phyloP scores from a whole-genome alignment of 2,888 invertebrate species.

The Eilema depressum region DNA sequence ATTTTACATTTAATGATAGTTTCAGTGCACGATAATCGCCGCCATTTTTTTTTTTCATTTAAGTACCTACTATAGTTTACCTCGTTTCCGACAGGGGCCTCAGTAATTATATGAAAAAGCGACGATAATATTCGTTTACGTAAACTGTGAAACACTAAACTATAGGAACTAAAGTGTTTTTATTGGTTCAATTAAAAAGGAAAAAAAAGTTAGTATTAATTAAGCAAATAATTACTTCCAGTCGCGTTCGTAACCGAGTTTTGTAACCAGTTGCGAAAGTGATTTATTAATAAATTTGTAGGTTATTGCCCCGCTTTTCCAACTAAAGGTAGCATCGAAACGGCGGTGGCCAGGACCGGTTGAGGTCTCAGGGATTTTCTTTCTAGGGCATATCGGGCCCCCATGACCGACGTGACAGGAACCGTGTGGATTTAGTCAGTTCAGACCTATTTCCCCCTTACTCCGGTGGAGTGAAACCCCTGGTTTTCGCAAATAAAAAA shows the following conservation, averaged over 20 bases:
- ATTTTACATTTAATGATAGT: too few species aligned
- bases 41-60: not conserved
- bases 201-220: not conserved
- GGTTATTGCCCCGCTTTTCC: not conserved
- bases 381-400: too few species aligned
- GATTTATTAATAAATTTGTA: slow-evolving; percentile 1
- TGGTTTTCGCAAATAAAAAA: too few species aligned
- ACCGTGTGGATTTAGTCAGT: too few species aligned
- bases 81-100: not conserved
- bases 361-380: not conserved
- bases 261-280: slow-evolving; percentile 1
- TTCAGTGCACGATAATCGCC: too few species aligned
- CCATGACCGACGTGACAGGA: too few species aligned
- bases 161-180: not conserved
- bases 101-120: too few species aligned
- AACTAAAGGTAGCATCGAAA: not conserved
- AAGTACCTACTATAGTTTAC: not conserved
- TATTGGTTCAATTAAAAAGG: not conserved
- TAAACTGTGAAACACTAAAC: not conserved
- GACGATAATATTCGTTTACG: not conserved
- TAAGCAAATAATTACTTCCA: slow-evolving; percentile 7
- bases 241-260: not conserved
- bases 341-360: not conserved
- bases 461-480: too few species aligned
- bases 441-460: too few species aligned